These are phyloP conservation scores for Ceratotherium simum DNA, from an alignment of 2,113 vertebrate species.

Conservation along the genomic window DNA sequence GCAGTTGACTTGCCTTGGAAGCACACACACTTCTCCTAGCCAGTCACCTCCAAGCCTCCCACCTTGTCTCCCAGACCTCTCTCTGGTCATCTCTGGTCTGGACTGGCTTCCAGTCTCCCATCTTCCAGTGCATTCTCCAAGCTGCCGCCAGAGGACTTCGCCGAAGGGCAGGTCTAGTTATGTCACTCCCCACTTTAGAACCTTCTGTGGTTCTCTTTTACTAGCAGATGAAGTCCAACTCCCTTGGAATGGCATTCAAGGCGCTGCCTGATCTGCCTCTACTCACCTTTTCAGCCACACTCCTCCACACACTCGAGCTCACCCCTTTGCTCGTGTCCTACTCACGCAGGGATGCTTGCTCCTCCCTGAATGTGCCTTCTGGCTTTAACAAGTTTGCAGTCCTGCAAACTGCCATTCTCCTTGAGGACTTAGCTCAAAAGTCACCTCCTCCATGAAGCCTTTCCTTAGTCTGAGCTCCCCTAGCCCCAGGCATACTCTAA, in stretches of 20 bases:
- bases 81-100: neutral
- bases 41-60: neutral
- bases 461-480: neutral
- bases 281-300: neutral
- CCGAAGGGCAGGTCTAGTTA: neutral
- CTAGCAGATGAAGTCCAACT: neutral
- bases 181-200: neutral
- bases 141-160: neutral
- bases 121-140: neutral
- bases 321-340: neutral
- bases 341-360: fast-evolving
- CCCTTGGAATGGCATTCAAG: neutral
- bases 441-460: neutral
- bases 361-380: neutral
- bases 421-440: neutral
- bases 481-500: fast-evolving
- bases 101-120: neutral
- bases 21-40: no score
- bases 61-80: neutral
- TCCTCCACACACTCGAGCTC: neutral
- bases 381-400: neutral
- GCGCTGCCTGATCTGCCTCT: neutral
- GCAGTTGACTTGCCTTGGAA: fast-evolving
- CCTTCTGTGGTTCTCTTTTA: neutral
- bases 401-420: neutral